Evolutionary conservation across 2,797 vertebrate genomes (phyloP), one percentile per base, ranked within the genome.

Genomic region (Protosalanx chinensis): DNA sequence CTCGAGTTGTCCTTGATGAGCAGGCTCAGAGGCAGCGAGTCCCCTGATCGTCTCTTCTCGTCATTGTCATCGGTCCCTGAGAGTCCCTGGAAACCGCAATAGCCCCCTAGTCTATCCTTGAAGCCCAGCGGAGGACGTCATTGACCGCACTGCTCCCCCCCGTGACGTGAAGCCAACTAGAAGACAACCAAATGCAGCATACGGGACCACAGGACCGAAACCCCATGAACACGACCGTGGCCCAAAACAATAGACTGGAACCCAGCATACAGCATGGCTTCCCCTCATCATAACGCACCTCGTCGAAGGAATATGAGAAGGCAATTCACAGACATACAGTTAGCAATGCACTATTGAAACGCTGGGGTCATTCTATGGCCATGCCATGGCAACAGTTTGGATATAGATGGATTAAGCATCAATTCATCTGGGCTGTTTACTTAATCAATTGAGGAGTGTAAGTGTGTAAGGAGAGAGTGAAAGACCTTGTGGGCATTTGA

Each of bases 361-460:
- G 23, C 27, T 35, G 69, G 62, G 79, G 78, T 85, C 78, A 82
- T 74, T 58, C 53, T 66, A 77, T 62, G 62, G 76, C 60, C 51
- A 64, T 80, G 76, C 75, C 71, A 82, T 88, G 83, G 82, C 80
- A 68, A n/a, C 76, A 79, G 70, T 84, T 77, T 86, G 76, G 69
- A 30, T 30, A 82, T 80, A 72, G 60, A 77, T 72, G 65, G 27
- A 53, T 20, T 58, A 70, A 84, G 83, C 83, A 81, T 85, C 85
- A 81, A 83, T 85, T 81, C 79, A 80, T 66, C 82, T 81, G 75
- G 80, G 86, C 70, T 72, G 67, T 67, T 81, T 80, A 87, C 84
- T 84, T 79, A 77, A 87, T 80, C 82, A 85, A 89, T 82, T 80
- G 81, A 84, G 78, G 82, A 80, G 76, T 84, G 76, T 73, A 76